These are phyloP conservation scores for Pheosia tremula DNA, from an alignment of 2,888 invertebrate genomes.

Conservation along the genomic window DNA sequence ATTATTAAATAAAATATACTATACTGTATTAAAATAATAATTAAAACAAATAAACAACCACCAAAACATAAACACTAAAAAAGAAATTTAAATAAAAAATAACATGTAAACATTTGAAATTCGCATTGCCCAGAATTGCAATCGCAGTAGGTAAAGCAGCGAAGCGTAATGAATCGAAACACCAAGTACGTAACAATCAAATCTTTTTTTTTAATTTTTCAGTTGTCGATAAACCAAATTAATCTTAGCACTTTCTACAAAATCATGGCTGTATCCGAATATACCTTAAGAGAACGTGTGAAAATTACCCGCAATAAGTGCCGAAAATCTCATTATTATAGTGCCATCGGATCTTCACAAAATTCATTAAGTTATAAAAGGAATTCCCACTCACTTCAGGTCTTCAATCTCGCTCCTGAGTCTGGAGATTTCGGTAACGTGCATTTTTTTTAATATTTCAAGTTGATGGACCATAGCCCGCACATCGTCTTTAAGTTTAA, in stretches of 20 bases:
- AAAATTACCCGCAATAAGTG: too few relatives aligned
- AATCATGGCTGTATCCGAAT: slow-evolving; percentile 3
- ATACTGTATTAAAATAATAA: too few relatives aligned
- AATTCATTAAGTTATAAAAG: slow-evolving; percentile 17
- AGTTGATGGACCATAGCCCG: slow-evolving; percentile 58
- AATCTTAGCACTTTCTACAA: slow-evolving; percentile 4
- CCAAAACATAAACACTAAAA: slow-evolving; percentile 11
- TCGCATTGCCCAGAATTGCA: not conserved
- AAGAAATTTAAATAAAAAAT: not conserved
- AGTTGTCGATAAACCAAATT: slow-evolving; percentile 4
- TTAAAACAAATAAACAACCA: not conserved
- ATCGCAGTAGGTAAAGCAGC: not conserved
- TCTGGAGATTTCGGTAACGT: slow-evolving; percentile 53
- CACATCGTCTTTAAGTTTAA: slow-evolving; percentile 52
- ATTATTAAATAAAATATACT: too few relatives aligned
- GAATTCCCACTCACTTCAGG: slow-evolving; percentile 63
- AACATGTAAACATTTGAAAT: not conserved
- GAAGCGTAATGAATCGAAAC: not conserved
- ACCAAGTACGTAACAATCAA: too few relatives aligned
- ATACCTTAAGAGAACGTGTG: not conserved
- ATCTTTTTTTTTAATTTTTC: too few relatives aligned
- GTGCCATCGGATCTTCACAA: slow-evolving; percentile 10
- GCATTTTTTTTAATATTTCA: slow-evolving; percentile 54
- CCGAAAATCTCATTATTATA: too few relatives aligned
- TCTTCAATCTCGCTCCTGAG: slow-evolving; percentile 64